Base-by-base conservation (phyloP, 2,797 vertebrate genomes). In the Sylvilagus floridanus region DNA sequence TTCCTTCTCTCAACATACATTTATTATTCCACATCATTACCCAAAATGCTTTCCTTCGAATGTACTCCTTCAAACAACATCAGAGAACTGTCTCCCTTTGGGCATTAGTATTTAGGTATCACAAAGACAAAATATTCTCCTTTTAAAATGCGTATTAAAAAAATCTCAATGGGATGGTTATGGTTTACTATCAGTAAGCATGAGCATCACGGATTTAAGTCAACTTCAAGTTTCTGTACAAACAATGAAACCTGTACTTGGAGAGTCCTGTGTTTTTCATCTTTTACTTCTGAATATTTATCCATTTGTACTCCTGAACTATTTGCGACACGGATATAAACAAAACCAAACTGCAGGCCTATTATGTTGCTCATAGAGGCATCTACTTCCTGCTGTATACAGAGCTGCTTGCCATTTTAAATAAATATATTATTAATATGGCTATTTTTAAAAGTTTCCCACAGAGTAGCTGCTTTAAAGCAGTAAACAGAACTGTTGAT, bases 341-440 rank as follows among this genome's bases (percentile, higher is more conserved):
- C 26, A 84, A 57, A 96, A 93, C 17, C 32, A 97, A 96, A 24
- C 75, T 57, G 87, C 77, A 17, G 69, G 16, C 84, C 57, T 96
- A 78, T 95, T 88, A 68, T 0, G 1, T 52, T 96, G 88, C 90
- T 86, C 73, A 87, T 12, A 88, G 66, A 96, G 91, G 91, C 84
- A 96, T 68, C 83, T 90, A 71, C 37, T 93, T 97, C 88, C 60
- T 88, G 83, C 63, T 54, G 82, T 91, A 97, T 69, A 95, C n/a
- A 95, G 72, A 93, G 81, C 89, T 92, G 50, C 11, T 50, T 95
- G 69, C 96, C 96, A 94, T 62, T 95, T 96, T 87, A 88, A 97
- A 96, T 91, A 91, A 97, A 97, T 96, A 94, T 82, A 95, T 96
- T 95, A 97, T 97, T 84, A 96, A 93, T 63, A 76, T 21, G 83